Base-by-base conservation (phyloP, 2,797 vertebrate species). In the Apodemus agrarius region DNA sequence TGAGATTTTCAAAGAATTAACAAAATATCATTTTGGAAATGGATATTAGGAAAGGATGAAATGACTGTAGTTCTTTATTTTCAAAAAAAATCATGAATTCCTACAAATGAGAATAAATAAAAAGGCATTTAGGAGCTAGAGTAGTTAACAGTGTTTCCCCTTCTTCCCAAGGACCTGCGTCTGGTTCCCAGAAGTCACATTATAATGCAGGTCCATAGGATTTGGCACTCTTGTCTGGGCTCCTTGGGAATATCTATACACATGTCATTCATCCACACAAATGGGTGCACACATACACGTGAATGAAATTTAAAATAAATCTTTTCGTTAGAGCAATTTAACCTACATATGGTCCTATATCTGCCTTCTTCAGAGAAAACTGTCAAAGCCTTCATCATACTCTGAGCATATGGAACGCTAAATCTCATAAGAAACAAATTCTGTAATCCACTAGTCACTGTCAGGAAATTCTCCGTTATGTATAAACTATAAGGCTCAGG, bases 401-500 rank as follows among this genome's bases (percentile, higher is more conserved):
- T 49, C 79, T 65, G 78, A 67, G 54, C 90, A 96, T 95, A 95
- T 95, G 92, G 89, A 95, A 94, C 90, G 89, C 69, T 89, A 83
- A 95, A 67, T 85, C 94, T 95, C 88, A 40, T 40, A 96, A 93
- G 90, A 95, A 94, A 96, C 65, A 94, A 76, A 93, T 89, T 65
- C 93, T 59, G 61, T 90, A 89, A 92, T 87, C 83, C 54, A 82
- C 95, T 91, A 65, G 57, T 96, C 79, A 95, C 59, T 85, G 75
- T 85, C 95, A 96, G 86, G 86, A 96, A 97, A 96, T 85, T 93
- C 61, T 91, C 93, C 92, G 96, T 94, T 84, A 72, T 88, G 74
- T 89, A 97, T 96, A 83, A 93, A 89, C 75, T 88, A 94, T 22
- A 91, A 95, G 69, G 26, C 59, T 81, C n/a, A 59, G 34, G 79